phyloP scores from a whole-genome alignment of 2,113 vertebrate genomes.

The Synchiropus splendidus region DNA sequence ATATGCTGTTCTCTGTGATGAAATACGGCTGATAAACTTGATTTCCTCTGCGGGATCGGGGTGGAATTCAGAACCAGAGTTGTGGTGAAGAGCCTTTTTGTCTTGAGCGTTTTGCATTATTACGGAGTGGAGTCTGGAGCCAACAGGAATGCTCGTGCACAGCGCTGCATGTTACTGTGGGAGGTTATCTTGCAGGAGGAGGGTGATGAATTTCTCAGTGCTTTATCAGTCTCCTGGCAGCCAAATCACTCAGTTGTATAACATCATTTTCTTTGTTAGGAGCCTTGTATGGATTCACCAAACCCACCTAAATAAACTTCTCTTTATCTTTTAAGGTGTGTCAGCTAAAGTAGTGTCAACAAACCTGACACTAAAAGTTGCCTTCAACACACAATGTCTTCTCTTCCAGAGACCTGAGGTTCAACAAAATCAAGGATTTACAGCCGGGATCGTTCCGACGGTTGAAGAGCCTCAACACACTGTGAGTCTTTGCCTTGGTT shows the following conservation, averaged over 20 bases:
- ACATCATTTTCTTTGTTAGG: neutral
- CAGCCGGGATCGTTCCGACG: constrained; percentile 81
- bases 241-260: neutral
- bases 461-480: constrained; percentile 89
- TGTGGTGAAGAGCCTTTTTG: no score
- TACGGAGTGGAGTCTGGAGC: no score
- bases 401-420: constrained; percentile 82
- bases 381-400: neutral
- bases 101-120: no score
- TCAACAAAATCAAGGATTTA: constrained; percentile 96
- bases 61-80: neutral
- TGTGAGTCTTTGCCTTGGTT: constrained; percentile 75
- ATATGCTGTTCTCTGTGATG: neutral
- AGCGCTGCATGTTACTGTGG: neutral
- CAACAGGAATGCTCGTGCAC: no score
- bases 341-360: no score
- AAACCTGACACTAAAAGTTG: no score
- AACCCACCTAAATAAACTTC: no score
- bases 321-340: no score
- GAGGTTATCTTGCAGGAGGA: constrained; percentile 1
- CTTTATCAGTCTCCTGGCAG: neutral
- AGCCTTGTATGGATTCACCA: no score
- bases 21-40: neutral
- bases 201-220: constrained; percentile 2
- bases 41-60: neutral